A percentile compares a stretch with the other conserved stretches of the same genome.
Evolutionary conservation across 1,140 invertebrate genomes (phyloP).

Genomic region (Nephila pilipes): DNA sequence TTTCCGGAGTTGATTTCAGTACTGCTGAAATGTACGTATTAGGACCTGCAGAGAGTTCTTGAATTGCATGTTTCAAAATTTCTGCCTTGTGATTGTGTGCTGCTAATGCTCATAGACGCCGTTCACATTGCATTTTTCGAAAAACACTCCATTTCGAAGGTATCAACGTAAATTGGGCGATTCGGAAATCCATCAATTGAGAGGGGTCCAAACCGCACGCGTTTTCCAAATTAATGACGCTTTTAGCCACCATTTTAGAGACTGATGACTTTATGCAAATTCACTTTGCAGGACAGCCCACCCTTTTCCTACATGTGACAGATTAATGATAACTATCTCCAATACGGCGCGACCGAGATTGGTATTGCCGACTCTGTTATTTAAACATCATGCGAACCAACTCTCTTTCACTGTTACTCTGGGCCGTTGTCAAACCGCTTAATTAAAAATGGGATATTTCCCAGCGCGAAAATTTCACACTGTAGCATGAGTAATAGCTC

Average conservation of each 20-base stretch:
- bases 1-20: too few relatives aligned
- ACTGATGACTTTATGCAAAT: slow-evolving; percentile 65
- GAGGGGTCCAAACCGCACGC: background rate
- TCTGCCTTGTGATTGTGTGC: too few relatives aligned
- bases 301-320: slow-evolving; percentile 26
- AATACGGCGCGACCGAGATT: slow-evolving; percentile 48
- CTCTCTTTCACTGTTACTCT: slow-evolving; percentile 2
- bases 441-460: slow-evolving; percentile 63
- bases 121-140: background rate
- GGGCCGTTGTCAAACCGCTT: slow-evolving; percentile 50
- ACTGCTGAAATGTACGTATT: too few relatives aligned
- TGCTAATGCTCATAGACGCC: too few relatives aligned
- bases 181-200: slow-evolving; percentile 29
- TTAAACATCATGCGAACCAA: slow-evolving; percentile 35
- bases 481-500: slow-evolving; percentile 54
- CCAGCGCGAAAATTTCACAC: slow-evolving; percentile 29
- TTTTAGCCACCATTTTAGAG: slow-evolving; percentile 37
- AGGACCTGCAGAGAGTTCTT: too few relatives aligned
- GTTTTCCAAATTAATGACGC: slow-evolving; percentile 58
- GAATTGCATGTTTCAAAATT: too few relatives aligned
- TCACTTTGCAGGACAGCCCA: slow-evolving; percentile 3
- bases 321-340: slow-evolving; percentile 70
- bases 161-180: slow-evolving; percentile 1
- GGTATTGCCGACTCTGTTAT: slow-evolving; percentile 59
- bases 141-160: background rate